phyloP scores from a whole-genome alignment of 2,113 vertebrate genomes.

The Columba janthina region DNA sequence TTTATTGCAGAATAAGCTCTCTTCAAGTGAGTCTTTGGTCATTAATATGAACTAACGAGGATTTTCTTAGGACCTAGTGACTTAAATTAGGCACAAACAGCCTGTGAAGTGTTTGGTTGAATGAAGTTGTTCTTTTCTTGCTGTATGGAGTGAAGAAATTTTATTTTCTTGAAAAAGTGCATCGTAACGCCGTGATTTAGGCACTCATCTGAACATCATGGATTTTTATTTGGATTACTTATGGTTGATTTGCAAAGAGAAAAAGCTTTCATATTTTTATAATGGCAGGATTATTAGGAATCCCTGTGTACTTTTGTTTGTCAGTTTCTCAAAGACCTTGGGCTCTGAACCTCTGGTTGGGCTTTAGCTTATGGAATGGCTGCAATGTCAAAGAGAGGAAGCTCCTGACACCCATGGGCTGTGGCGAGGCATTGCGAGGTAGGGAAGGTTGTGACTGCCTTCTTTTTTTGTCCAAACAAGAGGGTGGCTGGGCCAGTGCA shows the following conservation, averaged over 20 bases:
- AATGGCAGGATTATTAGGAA: neutral
- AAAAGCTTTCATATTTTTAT: neutral
- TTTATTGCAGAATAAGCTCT: neutral
- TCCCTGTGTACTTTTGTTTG: neutral
- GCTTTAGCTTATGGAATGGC: neutral
- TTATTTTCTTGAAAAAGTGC: neutral
- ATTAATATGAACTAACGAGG: neutral
- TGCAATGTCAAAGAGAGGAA: neutral
- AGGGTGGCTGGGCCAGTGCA: neutral
- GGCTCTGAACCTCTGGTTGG: neutral
- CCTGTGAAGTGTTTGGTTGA: neutral
- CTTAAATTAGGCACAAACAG: neutral
- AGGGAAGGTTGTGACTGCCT: neutral
- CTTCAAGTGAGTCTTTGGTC: neutral
- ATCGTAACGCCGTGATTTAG: neutral
- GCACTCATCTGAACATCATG: neutral
- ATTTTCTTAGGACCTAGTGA: neutral
- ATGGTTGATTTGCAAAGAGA: neutral
- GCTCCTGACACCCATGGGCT: rapidly evolving
- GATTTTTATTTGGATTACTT: neutral
- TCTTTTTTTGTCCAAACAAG: neutral
- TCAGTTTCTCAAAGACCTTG: neutral
- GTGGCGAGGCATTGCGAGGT: rapidly evolving
- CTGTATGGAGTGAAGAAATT: neutral
- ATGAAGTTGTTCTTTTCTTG: neutral